These are phyloP conservation scores for Drosophila albomicans DNA, from an alignment of 1,140 invertebrate species.

Conservation along the genomic window DNA sequence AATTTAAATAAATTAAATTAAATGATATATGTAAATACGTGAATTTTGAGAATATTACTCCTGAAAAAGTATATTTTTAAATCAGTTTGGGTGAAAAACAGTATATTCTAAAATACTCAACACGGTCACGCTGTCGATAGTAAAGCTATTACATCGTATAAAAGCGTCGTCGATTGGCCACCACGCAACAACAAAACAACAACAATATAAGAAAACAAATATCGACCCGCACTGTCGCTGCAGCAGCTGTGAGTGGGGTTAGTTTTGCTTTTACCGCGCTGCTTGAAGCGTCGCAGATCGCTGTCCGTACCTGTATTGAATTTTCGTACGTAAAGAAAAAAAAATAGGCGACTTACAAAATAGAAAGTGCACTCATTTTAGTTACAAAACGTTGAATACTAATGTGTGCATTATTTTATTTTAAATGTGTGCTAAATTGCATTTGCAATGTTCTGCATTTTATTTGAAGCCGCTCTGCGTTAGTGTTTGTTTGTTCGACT, in stretches of 20 bases:
- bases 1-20: no score
- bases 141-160: not conserved
- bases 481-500: slow-evolving; percentile 13
- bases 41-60: no score
- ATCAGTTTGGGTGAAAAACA: no score
- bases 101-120: no score
- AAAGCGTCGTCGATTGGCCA: not conserved
- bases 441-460: slow-evolving; percentile 9
- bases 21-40: no score
- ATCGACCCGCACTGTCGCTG: slow-evolving; percentile 34
- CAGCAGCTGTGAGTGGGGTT: slow-evolving; percentile 42
- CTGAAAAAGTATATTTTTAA: no score
- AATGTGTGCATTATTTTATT: slow-evolving; percentile 3
- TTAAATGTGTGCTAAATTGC: slow-evolving; percentile 23
- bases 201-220: slow-evolving; percentile 36
- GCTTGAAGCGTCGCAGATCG: slow-evolving; percentile 36
- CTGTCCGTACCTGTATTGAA: slow-evolving; percentile 41
- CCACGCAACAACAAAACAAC: slow-evolving; percentile 6
- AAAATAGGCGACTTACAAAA: slow-evolving; percentile 18
- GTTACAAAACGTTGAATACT: slow-evolving; percentile 7
- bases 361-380: slow-evolving; percentile 42
- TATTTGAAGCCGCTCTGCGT: not conserved
- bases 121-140: not conserved
- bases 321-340: slow-evolving; percentile 46
- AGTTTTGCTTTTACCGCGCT: slow-evolving; percentile 47